These are phyloP conservation scores for Coenonympha glycerion DNA, from an alignment of 2,888 invertebrate genomes.

Conservation along the genomic window DNA sequence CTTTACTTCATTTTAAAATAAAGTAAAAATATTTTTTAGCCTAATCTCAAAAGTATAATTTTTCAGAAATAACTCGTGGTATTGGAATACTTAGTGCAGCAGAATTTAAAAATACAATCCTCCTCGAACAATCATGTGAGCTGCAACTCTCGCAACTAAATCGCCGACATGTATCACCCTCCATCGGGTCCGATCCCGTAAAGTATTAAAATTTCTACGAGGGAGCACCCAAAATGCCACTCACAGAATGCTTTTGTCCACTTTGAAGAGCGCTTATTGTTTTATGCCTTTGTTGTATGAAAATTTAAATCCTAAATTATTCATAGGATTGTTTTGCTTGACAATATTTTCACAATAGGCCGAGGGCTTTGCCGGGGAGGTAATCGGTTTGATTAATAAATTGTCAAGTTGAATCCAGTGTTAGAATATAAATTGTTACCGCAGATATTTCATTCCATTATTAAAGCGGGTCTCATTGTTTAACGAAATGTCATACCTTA, in stretches of 20 bases:
- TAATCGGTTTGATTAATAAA: slow-evolving; percentile 77
- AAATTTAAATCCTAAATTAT: slow-evolving; percentile 76
- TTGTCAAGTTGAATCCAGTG: slow-evolving; percentile 75
- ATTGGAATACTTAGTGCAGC: too few relatives aligned
- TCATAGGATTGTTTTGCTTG: slow-evolving; percentile 72
- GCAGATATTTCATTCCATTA: slow-evolving; percentile 74
- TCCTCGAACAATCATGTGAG: slow-evolving; percentile 3
- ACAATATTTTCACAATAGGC: slow-evolving; percentile 75
- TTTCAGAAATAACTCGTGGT: too few relatives aligned
- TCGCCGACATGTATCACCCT: slow-evolving; percentile 20
- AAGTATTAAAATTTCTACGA: slow-evolving; percentile 53
- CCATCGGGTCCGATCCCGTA: slow-evolving; percentile 28
- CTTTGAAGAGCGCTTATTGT: slow-evolving; percentile 70
- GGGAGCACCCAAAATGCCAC: slow-evolving; percentile 60
- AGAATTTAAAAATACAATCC: too few relatives aligned
- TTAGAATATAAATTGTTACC: slow-evolving; percentile 75
- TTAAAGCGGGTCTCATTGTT: slow-evolving; percentile 70
- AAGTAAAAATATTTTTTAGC: too few relatives aligned
- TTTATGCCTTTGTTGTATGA: slow-evolving; percentile 72
- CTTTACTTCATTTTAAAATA: too few relatives aligned
- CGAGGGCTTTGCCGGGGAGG: slow-evolving; percentile 63
- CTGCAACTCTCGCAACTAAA: slow-evolving; percentile 13
- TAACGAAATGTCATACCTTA: slow-evolving; percentile 72
- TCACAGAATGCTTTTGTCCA: slow-evolving; percentile 70
- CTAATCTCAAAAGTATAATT: too few relatives aligned